A percentile compares a stretch with the other conserved stretches of the same genome.
These are phyloP conservation scores for Corvus moneduloides DNA, from an alignment of 2,113 vertebrate species.

Conservation along the genomic window DNA sequence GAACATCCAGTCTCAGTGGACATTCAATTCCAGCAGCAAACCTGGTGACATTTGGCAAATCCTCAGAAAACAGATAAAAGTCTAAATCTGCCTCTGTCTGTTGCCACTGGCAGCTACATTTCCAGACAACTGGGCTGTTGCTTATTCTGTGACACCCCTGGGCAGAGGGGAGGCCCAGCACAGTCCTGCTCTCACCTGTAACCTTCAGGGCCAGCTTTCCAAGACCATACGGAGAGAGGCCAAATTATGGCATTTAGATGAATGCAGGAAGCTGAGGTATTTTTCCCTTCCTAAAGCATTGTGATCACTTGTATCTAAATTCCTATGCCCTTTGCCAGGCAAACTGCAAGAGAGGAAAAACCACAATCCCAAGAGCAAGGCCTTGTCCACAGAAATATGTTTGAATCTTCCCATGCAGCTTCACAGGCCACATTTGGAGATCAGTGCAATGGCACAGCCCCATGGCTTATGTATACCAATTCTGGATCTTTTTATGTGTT, in stretches of 20 bases:
- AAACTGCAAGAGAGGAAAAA: not conserved
- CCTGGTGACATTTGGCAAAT: accelerated
- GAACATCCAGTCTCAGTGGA: not conserved
- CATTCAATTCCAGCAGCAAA: not conserved
- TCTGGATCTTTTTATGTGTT: not conserved
- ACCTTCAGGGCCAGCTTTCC: not conserved
- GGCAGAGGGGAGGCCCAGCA: not conserved
- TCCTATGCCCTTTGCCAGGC: not conserved
- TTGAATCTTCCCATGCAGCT: not conserved
- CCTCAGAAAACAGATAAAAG: not conserved
- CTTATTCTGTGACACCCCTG: not conserved
- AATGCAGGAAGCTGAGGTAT: not conserved
- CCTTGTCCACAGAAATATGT: not conserved
- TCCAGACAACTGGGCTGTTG: not conserved
- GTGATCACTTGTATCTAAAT: not conserved
- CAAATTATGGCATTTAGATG: not conserved
- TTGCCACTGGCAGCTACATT: not conserved
- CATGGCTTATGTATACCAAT: not conserved
- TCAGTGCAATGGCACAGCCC: not conserved
- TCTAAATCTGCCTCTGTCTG: not conserved
- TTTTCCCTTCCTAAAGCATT: not conserved
- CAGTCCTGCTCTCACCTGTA: not conserved
- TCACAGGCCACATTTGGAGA: not conserved
- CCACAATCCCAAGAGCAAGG: not conserved
- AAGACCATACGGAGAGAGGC: not conserved